Evolutionary conservation across 2,113 vertebrate species (phyloP), one percentile per base, ranked within the genome.

Genomic region (Myrmecophaga tridactyla): DNA sequence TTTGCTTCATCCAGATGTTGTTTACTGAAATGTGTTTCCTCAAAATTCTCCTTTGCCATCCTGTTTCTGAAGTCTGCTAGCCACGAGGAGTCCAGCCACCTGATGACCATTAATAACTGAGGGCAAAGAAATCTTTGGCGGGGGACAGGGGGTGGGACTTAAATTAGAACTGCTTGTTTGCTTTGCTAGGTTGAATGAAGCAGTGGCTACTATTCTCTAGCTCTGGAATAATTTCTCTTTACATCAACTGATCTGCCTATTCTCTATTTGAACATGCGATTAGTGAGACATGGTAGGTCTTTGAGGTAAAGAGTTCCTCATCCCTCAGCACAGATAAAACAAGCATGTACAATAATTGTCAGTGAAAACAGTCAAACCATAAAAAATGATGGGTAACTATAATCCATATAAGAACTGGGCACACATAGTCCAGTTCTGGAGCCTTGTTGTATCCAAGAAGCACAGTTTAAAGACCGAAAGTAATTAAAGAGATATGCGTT

Each of bases 1-100:
- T 84, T 88, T 25, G 25, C 88, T 90, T 82, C 14, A 18, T 95
- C 96, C 96, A 97, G 97, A 98, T 97, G 97, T 97, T 97, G 97
- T 97, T 98, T 96, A 97, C 96, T 48, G 72, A 97, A 85, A 96
- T 58, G 88, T 46, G 27, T 48, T 72, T 89, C 65, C 72, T 97
- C 77, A 80, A 65, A 93, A 94, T 85, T 84, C 58, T 34, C 62
- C 86, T 93, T 90, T 51, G 41, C 73, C 27, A 39, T 48, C 82
- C 67, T 34, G 1, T 43, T 51, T 81, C 93, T 51, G 31, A 78
- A 69, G 83, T 62, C 7, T 9, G 20, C 72, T 34, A 31, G 94
- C 60, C 82, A 15, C 20, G 21, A 46, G n/a, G 23, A 72, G 25
- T 88, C 85, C 34, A 46, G 56, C 46, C n/a, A 69, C 56, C 36